Evolutionary conservation across 2,797 vertebrate genomes (phyloP), one percentile per base, ranked within the genome.

Genomic region (Macrochelys suwanniensis): DNA sequence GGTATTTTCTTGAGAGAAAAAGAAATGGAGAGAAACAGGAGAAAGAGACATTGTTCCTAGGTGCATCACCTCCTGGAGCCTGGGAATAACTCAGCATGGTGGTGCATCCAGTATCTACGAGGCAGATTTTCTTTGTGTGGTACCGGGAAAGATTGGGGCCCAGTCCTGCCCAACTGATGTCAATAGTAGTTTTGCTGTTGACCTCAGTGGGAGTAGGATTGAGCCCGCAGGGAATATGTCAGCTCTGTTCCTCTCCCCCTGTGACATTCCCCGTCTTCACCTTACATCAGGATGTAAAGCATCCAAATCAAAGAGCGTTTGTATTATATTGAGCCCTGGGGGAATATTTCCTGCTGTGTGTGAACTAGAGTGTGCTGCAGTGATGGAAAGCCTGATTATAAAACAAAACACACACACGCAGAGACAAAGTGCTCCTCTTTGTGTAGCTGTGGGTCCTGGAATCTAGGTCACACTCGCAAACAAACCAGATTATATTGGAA

Each of bases 401-500:
- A 82, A 88, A 54, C 45, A 88, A 90, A 0, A 4, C 31, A 61
- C 12, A 4, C 59, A n/a, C 61, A 65, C 6, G 9, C 15, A 90
- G 76, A 82, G 80, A 84, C 45, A 87, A 82, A 87, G 37, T 17
- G 21, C 71, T 81, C 49, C 45, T 89, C 80, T 93, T 65, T 54
- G 6, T 11, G 71, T 59, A 88, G 80, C 85, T 51, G 28, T 33
- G 47, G 49, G 93, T 85, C 87, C 71, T 37, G 42, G 54, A 95
- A 96, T 94, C 92, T 90, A 93, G 94, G 92, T 95, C 96, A 81
- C 26, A 33, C 17, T 90, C 91, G 92, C 78, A 89, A 89, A 92
- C 57, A 83, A 89, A 85, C 56, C 1, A 86, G 45, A 82, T 77
- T 17, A 86, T 56, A 85, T 82, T 45, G 79, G 53, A 87, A 59